Conservation (phyloP, 1,140 invertebrate species). For the Phocides pigmalion region DNA sequence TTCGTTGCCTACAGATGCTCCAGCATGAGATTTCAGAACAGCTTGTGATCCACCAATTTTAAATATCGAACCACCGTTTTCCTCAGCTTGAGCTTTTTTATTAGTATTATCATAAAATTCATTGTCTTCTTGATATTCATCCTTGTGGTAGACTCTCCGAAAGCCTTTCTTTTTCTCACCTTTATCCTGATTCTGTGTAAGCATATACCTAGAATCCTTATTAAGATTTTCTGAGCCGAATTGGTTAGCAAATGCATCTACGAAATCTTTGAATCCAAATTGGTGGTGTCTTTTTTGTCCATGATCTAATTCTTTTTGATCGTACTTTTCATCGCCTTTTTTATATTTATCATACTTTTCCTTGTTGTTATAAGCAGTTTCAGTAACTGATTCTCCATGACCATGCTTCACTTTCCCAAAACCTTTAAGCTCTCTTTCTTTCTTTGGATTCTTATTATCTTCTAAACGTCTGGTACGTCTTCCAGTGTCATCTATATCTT, state of each 20-base stretch:
- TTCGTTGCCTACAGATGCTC: slow-evolving; percentile 43
- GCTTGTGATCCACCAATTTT: slow-evolving; percentile 57
- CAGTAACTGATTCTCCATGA: slow-evolving; percentile 38
- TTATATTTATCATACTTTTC: slow-evolving; percentile 44
- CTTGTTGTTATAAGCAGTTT: slow-evolving; percentile 38
- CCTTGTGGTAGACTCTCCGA: slow-evolving; percentile 88
- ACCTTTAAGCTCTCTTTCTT: slow-evolving; percentile 5
- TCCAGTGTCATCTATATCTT: slow-evolving; percentile 35
- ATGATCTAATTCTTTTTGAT: slow-evolving; percentile 35
- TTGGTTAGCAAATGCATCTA: slow-evolving; percentile 62
- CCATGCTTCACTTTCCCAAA: slow-evolving; percentile 1
- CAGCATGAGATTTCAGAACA: slow-evolving; percentile 48
- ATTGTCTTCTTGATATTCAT: slow-evolving; percentile 89
- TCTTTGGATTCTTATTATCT: slow-evolving; percentile 26
- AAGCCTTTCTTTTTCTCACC: slow-evolving; percentile 87
- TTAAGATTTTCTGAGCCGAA: slow-evolving; percentile 60
- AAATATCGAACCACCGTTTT: slow-evolving; percentile 49
- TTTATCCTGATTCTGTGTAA: slow-evolving; percentile 77
- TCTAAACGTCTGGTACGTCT: not conserved
- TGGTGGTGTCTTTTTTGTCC: slow-evolving; percentile 46
- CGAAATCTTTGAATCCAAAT: slow-evolving; percentile 62
- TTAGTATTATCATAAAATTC: slow-evolving; percentile 87
- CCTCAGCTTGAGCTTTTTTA: slow-evolving; percentile 50
- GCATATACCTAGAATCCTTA: slow-evolving; percentile 48
- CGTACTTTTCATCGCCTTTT: slow-evolving; percentile 36